Evolutionary conservation across 1,140 invertebrate genomes (phyloP), one percentile per base, ranked within the genome.

Genomic region (Zaprionus tsacasi): DNA sequence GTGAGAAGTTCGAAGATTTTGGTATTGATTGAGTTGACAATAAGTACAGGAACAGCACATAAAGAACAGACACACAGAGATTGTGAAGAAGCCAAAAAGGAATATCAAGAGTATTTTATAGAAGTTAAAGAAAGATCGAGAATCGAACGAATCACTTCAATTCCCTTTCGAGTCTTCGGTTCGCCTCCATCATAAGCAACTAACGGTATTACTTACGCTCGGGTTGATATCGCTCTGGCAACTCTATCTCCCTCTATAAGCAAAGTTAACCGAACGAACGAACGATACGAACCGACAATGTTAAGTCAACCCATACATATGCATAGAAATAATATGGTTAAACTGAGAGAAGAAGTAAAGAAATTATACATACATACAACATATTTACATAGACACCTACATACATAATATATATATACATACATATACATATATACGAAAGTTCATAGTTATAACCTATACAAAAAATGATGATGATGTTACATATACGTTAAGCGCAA

Each of bases 21-120:
- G 65, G 38, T 76, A 73, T 71, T 72, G 66, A 82, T 89, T 89
- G 21, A 78, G 81, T 88, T 80, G 85, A 88, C 83, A 88, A 88
- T 88, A 88, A 86, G 58, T 36, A 43, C 43, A 74, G 66, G 40
- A 63, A 71, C 17, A 12, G 68, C 38, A 61, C 15, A 52, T 21
- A 52, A 67, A 11, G 48, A 61, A 64, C 27, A 21, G 1, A 35
- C 27, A 35, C 17, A 35, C 27, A 35, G 13, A 35, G 13, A 1
- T 21, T 38, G 52, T 43, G 27, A 6, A 30, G 27, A 48, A 25
- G 45, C 38, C 25, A 48, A 35, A 30, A n/a, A 45, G 15, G 17
- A 25, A 36, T 30, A 63, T n/a, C 13, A 35, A 33, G 33, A 33
- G 33, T 50, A 50, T 50, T 50, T 50, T 50, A 38, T 33, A 55